Conservation (phyloP, 1,140 invertebrate species). For the Euwallacea similis region DNA sequence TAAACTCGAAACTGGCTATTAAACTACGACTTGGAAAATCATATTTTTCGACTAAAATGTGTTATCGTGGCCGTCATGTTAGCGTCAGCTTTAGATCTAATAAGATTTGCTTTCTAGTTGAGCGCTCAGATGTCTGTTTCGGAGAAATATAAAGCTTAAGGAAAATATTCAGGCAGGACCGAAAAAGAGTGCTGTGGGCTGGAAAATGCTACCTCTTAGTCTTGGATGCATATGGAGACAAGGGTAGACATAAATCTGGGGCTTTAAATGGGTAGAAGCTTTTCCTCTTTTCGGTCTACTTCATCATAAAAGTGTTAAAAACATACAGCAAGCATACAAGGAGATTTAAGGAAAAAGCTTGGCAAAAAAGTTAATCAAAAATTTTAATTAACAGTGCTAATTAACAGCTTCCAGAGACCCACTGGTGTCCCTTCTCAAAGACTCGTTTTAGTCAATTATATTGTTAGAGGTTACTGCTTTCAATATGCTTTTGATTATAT, state of each 20-base stretch:
- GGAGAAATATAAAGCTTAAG: neutral
- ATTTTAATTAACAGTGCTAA: neutral
- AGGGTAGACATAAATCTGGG: neutral
- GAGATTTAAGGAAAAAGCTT: neutral
- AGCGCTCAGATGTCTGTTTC: neutral
- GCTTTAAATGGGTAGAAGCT: neutral
- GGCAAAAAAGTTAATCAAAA: neutral
- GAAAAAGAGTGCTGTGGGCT: conserved; percentile 2
- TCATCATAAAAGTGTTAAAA: neutral
- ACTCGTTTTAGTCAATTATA: too few species aligned
- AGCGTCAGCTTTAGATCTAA: neutral
- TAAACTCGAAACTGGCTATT: too few species aligned
- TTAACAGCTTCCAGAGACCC: too few species aligned
- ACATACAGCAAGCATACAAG: neutral
- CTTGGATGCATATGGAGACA: neutral
- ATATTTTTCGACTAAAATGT: neutral
- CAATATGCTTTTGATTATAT: too few species aligned
- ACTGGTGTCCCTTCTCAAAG: too few species aligned
- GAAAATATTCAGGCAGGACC: neutral
- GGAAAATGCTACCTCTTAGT: neutral
- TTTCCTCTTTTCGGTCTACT: neutral
- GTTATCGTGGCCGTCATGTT: neutral
- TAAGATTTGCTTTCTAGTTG: neutral
- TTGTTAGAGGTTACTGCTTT: too few species aligned
- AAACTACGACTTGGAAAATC: too few species aligned